Evolutionary conservation across 2,113 vertebrate species (phyloP).

Genomic region (Micronycteris hirsuta): DNA sequence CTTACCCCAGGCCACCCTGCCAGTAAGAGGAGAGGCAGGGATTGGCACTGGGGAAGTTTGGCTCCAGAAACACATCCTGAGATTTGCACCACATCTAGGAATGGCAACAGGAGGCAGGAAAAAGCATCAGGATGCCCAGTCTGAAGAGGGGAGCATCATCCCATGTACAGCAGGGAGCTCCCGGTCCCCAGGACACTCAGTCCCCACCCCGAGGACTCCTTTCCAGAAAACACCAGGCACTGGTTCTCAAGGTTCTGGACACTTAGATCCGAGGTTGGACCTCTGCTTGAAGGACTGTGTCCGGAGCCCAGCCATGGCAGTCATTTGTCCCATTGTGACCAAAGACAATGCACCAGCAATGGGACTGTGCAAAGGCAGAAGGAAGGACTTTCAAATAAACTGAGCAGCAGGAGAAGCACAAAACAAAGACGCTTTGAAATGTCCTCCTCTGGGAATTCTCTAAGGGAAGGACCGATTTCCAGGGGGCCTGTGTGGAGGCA

Average conservation of each 20-base stretch:
- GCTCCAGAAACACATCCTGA: not conserved
- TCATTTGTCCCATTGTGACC: fast-evolving
- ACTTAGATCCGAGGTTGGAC: not conserved
- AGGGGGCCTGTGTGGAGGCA: not conserved
- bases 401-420: not conserved
- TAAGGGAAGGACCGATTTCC: not conserved
- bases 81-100: not conserved
- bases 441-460: not conserved
- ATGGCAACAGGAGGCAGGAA: not conserved
- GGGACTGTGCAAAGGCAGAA: not conserved
- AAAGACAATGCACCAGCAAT: not conserved
- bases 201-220: not conserved
- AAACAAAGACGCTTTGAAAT: not conserved
- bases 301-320: no score
- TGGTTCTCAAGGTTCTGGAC: not conserved
- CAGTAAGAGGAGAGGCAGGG: not conserved
- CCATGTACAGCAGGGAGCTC: not conserved
- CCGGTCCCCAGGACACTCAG: not conserved
- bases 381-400: not conserved
- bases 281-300: not conserved
- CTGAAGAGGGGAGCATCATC: fast-evolving
- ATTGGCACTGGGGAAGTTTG: no score
- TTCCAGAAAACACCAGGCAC: not conserved
- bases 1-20: not conserved
- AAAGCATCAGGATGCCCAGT: fast-evolving